Base-by-base conservation (phyloP, 2,888 invertebrate genomes). In the Lathronympha strigana region DNA sequence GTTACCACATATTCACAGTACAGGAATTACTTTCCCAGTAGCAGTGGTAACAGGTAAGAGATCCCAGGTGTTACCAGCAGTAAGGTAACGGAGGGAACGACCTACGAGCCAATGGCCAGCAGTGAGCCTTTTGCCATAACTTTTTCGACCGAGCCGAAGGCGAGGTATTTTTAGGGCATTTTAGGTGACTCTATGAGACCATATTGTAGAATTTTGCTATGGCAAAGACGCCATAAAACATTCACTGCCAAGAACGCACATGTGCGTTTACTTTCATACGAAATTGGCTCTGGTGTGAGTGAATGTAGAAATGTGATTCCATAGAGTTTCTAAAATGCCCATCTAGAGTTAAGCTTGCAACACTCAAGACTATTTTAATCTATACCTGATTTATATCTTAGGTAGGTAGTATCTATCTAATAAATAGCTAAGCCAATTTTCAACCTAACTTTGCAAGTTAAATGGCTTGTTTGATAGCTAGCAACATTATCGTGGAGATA, bases 101-200 rank as follows among this genome's bases (percentile, higher is more conserved):
- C 28, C 28, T 28, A 28, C 28, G 28, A 3, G 28, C 28, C 11
- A 69, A 77, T 79, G 76, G 78, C 76, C 68, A 76, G 76, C 71
- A 43, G 43, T 4, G 72, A 68, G 69, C 67, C 69, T 58, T 68
- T 70, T 69, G 71, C 69, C 71, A 72, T 71, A 69, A 68, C 63
- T 61, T 57, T 61, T 54, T 11, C 23, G 23, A 54, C 45, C 62
- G n/a, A 54, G 47, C 47, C 36, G 25, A 19, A 17, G 33, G 33
- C 15, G 25, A 47, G 33, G 33, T 17, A 2, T 19, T 28, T 21
- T 11, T 19, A n/a, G 58, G 36, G 38, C n/a, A 47, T 31, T 36
- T 62, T 62, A 19, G 25, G 54, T 54, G n/a, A 47, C 25, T 62
- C 31, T 17, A 53, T 43, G 23, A 21, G 9, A n/a, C 17, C 25